These are phyloP conservation scores for Dasysyrphus tricinctus DNA, from an alignment of 2,888 invertebrate genomes.

Conservation along the genomic window DNA sequence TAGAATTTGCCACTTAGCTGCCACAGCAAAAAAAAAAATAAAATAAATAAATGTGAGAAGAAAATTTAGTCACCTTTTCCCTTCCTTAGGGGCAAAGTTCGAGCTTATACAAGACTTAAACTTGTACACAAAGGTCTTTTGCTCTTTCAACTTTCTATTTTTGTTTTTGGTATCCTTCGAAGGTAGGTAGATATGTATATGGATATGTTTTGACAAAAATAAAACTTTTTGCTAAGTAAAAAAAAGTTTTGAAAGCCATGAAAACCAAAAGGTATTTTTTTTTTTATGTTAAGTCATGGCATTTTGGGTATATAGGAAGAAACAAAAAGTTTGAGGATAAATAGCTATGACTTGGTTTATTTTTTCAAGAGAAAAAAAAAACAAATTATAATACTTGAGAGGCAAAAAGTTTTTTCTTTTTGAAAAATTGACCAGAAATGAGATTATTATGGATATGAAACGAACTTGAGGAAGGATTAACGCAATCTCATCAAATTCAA, in stretches of 20 bases:
- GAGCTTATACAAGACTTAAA: slow-evolving; percentile 29
- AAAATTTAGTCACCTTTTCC: slow-evolving; percentile 28
- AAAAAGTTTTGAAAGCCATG: slow-evolving; percentile 23
- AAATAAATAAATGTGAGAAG: slow-evolving; percentile 32
- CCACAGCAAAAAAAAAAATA: not conserved
- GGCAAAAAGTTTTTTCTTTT: not conserved
- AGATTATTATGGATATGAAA: slow-evolving; percentile 44
- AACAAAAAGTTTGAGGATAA: slow-evolving; percentile 24
- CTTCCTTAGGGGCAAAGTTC: slow-evolving; percentile 8
- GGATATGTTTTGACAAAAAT: slow-evolving; percentile 8
- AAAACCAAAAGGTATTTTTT: slow-evolving; percentile 11
- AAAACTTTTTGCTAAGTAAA: slow-evolving; percentile 12
- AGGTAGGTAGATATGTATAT: not conserved
- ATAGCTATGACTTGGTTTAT: slow-evolving; percentile 20
- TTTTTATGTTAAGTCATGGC: slow-evolving; percentile 30
- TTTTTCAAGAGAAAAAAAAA: not conserved
- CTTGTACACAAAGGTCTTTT: slow-evolving; percentile 17
- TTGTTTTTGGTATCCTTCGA: not conserved
- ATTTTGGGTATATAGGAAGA: not conserved
- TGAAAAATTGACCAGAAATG: slow-evolving; percentile 42
- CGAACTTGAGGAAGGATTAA: slow-evolving; percentile 43
- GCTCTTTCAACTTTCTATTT: slow-evolving; percentile 23
- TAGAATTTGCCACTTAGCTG: slow-evolving; percentile 15
- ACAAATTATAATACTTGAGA: not conserved
- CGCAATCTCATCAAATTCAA: slow-evolving; percentile 46